Conservation (phyloP, 1,140 invertebrate species). For the Drosophila bocki region DNA sequence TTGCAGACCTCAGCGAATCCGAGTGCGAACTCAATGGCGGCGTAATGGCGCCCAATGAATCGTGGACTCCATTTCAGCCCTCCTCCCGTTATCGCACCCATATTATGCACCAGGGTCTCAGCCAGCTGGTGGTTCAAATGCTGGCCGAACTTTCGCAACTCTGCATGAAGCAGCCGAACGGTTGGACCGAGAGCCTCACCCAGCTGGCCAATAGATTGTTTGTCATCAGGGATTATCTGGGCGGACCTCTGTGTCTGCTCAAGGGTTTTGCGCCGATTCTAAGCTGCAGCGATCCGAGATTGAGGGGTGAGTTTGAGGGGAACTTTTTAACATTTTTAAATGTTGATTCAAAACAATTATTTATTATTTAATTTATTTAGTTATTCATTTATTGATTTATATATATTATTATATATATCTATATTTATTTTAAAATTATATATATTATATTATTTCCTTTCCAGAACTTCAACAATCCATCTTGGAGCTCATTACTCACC, state of each 20-base stretch:
- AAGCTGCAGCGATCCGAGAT: conserved; percentile 63
- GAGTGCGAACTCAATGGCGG: conserved; percentile 64
- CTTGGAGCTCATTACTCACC: conserved; percentile 72
- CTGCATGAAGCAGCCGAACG: conserved; percentile 71
- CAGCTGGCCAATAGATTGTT: conserved; percentile 76
- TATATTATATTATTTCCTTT: background rate
- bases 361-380: no score
- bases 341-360: background rate
- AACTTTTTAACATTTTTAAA: background rate
- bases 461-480: conserved; percentile 79
- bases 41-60: conserved; percentile 40
- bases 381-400: no score
- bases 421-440: no score
- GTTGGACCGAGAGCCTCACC: conserved; percentile 77
- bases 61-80: conserved; percentile 78
- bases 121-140: conserved; percentile 79
- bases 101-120: conserved; percentile 78
- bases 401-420: no score
- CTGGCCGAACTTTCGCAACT: conserved; percentile 73
- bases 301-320: conserved; percentile 55
- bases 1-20: conserved; percentile 71
- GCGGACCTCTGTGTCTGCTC: conserved; percentile 75
- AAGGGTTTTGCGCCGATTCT: conserved; percentile 74
- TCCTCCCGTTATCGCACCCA: conserved; percentile 75
- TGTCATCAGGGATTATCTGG: conserved; percentile 77